Evolutionary conservation across 2,113 vertebrate species (phyloP), one percentile per base, ranked within the genome.

Genomic region (Chaetops frenatus): DNA sequence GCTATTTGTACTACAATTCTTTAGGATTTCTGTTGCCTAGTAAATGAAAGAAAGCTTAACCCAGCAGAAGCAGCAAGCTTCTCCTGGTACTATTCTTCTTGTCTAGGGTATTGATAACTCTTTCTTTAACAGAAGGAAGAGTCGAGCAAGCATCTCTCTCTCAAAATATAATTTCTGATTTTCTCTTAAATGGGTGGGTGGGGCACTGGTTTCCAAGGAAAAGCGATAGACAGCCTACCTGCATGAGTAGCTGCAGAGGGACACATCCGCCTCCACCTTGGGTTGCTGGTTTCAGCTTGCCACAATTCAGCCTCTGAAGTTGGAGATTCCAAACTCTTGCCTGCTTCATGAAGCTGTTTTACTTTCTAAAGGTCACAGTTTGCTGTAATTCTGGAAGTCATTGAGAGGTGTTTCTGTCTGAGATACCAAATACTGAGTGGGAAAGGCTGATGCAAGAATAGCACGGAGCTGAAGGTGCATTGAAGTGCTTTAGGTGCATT

Each of bases 381-480:
- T 62, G 8, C 57, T 83, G 24, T 33, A 83, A 61, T 74, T 82
- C 47, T 57, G 23, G 27, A 67, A 15, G 25, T 35, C 35, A 45
- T 51, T 23, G 38, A 56, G 22, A 40, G 2, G 11, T 14, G 19
- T 53, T 57, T 0, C 0, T 57, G 20, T 9, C 38, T 0, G 0
- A 33, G 12, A 53, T 14, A 53, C 13, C 35, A 80, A 72, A 62
- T 25, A 15, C 17, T 45, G 25, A 77, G 58, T 28, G 17, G 25
- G 50, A 84, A 86, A 70, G 29, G 8, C 40, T 33, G 27, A 20
- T 20, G 21, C 8, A 65, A 64, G 31, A 48, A 14, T 14, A 57
- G 4, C 56, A 48, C 5, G 23, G 40, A 86, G 42, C 42, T 86
- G 40, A n/a, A n/a, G n/a, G n/a, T n/a, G n/a, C n/a, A n/a, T n/a